Evolutionary conservation across 2,113 vertebrate genomes (phyloP).

Genomic region (Eonycteris spelaea): DNA sequence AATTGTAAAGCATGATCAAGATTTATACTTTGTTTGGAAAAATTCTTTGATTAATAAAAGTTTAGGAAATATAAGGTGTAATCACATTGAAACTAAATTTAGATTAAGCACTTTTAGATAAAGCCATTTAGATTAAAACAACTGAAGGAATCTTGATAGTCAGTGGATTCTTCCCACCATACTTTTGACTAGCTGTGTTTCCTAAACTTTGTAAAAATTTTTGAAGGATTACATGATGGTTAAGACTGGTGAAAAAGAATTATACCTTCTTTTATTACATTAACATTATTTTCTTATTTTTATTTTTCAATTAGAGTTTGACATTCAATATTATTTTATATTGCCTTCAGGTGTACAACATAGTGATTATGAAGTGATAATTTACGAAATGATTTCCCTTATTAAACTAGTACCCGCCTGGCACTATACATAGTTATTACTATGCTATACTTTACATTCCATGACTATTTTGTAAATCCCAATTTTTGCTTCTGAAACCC

Average conservation of each 20-base stretch:
- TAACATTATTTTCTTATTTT: no score
- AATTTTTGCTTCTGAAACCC: no score
- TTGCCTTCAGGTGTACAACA: no score
- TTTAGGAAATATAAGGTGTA: neutral
- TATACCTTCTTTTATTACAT: neutral
- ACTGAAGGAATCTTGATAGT: neutral
- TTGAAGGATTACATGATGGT: neutral
- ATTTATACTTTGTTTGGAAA: conserved; percentile 16
- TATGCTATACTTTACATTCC: no score
- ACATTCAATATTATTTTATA: no score
- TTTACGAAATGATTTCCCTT: no score
- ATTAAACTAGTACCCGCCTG: no score
- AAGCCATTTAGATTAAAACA: neutral
- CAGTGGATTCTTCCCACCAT: neutral
- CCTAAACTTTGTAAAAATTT: neutral
- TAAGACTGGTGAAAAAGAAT: neutral
- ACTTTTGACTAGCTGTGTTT: neutral
- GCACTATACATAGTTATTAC: no score
- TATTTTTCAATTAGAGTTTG: no score
- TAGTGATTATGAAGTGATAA: no score
- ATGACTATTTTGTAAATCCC: no score
- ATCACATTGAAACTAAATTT: neutral
- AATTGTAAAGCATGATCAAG: neutral
- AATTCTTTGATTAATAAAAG: neutral
- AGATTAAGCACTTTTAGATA: neutral